Conservation (phyloP, 2,888 invertebrate genomes). For the Liposcelis brunnea region DNA sequence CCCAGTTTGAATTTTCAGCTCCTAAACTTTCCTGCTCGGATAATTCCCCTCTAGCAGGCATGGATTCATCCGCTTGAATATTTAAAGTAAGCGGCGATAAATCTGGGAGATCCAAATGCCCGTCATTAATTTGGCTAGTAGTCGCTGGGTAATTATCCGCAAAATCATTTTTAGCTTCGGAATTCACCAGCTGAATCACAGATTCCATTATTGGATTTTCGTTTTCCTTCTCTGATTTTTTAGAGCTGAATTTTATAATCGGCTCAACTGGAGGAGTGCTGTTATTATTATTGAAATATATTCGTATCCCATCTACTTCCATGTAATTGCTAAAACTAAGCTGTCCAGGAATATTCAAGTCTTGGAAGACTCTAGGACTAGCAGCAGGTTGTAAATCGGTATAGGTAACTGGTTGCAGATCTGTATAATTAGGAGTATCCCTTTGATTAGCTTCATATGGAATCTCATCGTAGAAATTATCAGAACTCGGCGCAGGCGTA, state of each 20-base stretch:
- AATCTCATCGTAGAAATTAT: too few relatives aligned
- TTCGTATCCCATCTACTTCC: constrained; percentile 4
- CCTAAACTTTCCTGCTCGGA: constrained; percentile 77
- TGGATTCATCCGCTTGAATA: constrained; percentile 69
- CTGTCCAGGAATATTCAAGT: not conserved
- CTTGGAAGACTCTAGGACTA: not conserved
- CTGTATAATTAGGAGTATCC: too few relatives aligned
- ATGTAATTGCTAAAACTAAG: not conserved
- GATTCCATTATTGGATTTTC: too few relatives aligned
- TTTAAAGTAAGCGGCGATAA: constrained; percentile 24
- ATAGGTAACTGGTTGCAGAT: not conserved
- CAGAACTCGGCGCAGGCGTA: too few relatives aligned
- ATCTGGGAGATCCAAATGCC: not conserved
- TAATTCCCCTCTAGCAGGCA: constrained; percentile 74
- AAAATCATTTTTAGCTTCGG: too few relatives aligned
- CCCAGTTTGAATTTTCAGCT: constrained; percentile 58
- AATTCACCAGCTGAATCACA: too few relatives aligned
- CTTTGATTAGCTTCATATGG: too few relatives aligned
- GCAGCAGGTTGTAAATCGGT: not conserved
- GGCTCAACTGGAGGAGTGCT: too few relatives aligned
- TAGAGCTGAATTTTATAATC: too few relatives aligned
- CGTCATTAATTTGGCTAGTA: too few relatives aligned
- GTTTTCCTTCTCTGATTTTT: too few relatives aligned
- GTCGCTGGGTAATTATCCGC: too few relatives aligned
- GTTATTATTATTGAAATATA: constrained; percentile 1